Evolutionary conservation across 2,888 invertebrate genomes (phyloP).

Genomic region (Macaria notata): DNA sequence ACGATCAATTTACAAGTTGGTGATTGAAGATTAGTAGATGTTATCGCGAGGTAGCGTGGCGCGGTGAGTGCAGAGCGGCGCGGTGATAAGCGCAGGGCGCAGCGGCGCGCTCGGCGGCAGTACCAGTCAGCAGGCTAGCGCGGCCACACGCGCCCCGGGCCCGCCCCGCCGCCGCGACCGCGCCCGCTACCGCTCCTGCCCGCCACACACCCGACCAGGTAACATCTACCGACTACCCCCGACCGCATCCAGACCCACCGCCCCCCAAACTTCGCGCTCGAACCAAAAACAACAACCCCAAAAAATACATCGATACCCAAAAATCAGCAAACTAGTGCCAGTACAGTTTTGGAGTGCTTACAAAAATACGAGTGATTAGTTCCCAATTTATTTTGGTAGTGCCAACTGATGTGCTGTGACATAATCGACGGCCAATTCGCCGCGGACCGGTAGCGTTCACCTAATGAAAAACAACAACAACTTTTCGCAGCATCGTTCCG

Average conservation of each 20-base stretch:
- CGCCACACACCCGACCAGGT: slow-evolving; percentile 60
- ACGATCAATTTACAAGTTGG: slow-evolving; percentile 22
- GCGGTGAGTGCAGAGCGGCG: slow-evolving; percentile 47
- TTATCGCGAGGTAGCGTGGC: slow-evolving; percentile 59
- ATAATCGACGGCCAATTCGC: slow-evolving; percentile 40
- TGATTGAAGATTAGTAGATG: slow-evolving; percentile 35
- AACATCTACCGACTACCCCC: slow-evolving; percentile 47
- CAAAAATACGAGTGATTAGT: slow-evolving; percentile 57
- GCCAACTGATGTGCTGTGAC: slow-evolving; percentile 54
- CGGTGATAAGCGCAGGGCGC: slow-evolving; percentile 69
- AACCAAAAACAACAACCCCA: slow-evolving; percentile 31
- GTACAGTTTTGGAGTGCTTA: slow-evolving; percentile 57
- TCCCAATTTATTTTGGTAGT: slow-evolving; percentile 57
- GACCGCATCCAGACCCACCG: slow-evolving; percentile 14
- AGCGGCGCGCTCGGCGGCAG: slow-evolving; percentile 56
- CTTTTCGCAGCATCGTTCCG: slow-evolving; percentile 9
- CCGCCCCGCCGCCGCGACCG: slow-evolving; percentile 50
- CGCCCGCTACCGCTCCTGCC: slow-evolving; percentile 53
- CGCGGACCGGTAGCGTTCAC: slow-evolving; percentile 8
- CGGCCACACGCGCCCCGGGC: slow-evolving; percentile 75
- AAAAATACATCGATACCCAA: slow-evolving; percentile 11
- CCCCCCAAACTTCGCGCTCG: slow-evolving; percentile 44
- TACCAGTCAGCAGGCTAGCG: slow-evolving; percentile 71
- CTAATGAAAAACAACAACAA: slow-evolving; percentile 20
- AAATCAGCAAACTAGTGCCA: slow-evolving; percentile 41